Evolutionary conservation across 2,113 vertebrate species (phyloP), one percentile per base, ranked within the genome.

Genomic region (Chaetops frenatus): DNA sequence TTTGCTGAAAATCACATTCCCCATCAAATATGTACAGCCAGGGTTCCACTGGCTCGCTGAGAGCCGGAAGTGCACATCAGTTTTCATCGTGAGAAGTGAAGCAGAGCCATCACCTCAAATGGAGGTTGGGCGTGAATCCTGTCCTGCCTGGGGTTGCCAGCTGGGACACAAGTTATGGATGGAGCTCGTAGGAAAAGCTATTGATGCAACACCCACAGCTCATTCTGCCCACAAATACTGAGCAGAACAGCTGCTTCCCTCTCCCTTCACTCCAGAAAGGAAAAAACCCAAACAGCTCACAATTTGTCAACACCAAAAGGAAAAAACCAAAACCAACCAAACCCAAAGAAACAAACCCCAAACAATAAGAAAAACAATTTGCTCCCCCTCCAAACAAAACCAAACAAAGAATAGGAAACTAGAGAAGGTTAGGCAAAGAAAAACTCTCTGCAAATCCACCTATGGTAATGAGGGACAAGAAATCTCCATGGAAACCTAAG

Each of bases 401-500:
- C 20, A 50, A 57, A 40, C 29, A 17, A 60, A 79, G 54, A 79
- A 66, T 29, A 81, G 36, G 45, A 77, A 91, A 67, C 18, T 25
- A 64, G 85, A 61, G 48, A 86, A 93, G 65, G 54, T 69, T 42
- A 82, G 33, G 58, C 40, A 45, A 35, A 61, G 36, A 62, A 82
- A 91, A 87, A 27, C 53, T 84, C 44, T 35, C 29, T 21, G 28
- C 15, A 73, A 78, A 82, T 69, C 76, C 45, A 16, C 60, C 89
- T 62, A 16, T 27, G 15, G 67, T 95, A 86, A 96, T 64, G 78
- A 92, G 87, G 48, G 36, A 14, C 50, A 54, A 72, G 86, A 87
- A 80, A 80, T 97, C 96, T 94, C 97, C 96, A 97, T 97, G 97
- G 97, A 96, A 97, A 97, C 97, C 65, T 23, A 71, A 42, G 50